These are phyloP conservation scores for Campoletis sonorensis DNA, from an alignment of 1,140 invertebrate species.

Conservation along the genomic window DNA sequence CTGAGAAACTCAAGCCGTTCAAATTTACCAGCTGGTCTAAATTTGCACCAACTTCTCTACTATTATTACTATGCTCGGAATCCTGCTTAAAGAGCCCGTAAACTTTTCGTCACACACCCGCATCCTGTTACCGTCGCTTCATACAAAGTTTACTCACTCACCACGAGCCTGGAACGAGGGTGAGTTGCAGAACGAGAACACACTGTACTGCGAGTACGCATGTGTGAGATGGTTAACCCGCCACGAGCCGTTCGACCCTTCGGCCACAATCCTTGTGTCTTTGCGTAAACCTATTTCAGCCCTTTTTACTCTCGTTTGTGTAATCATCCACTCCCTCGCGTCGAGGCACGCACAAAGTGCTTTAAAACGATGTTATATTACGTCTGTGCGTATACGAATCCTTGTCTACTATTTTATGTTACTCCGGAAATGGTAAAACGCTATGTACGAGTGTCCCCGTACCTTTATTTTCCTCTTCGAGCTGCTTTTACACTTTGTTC, in stretches of 20 bases:
- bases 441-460: background rate
- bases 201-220: background rate
- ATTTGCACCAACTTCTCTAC: constrained; percentile 11
- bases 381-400: background rate
- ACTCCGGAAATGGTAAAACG: background rate
- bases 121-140: background rate
- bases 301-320: background rate
- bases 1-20: background rate
- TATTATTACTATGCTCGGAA: constrained; percentile 2
- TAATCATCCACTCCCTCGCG: background rate
- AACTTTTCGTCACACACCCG: constrained; percentile 4
- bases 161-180: background rate
- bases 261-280: background rate
- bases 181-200: background rate
- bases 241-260: constrained; percentile 1
- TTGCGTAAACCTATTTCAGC: background rate
- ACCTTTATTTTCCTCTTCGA: too few species aligned
- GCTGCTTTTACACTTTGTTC: background rate
- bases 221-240: background rate
- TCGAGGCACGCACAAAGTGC: background rate
- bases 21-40: background rate
- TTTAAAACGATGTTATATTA: background rate
- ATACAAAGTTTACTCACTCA: constrained; percentile 4
- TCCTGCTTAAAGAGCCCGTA: background rate
- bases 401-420: background rate